A percentile compares a stretch with the other conserved stretches of the same genome.
Conservation (phyloP, 2,797 vertebrate genomes). For the Perdix hodgsoniae region DNA sequence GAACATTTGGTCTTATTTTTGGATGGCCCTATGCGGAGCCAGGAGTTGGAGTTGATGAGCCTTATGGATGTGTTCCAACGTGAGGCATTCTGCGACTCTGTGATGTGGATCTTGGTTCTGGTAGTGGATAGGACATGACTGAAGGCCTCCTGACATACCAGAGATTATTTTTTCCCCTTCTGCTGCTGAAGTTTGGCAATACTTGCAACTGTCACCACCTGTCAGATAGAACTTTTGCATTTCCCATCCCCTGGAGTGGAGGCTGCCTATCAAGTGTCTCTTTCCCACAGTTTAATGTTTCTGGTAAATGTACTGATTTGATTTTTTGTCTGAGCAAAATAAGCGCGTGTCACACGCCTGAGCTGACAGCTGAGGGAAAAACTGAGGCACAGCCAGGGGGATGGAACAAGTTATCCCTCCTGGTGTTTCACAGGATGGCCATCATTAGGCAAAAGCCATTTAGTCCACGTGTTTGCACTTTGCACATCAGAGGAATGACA, state of each 20-base stretch:
- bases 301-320: constrained; percentile 27
- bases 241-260: constrained; percentile 47
- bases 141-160: not conserved
- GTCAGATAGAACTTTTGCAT: constrained; percentile 43
- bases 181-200: constrained; percentile 20
- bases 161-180: not conserved
- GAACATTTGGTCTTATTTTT: not conserved
- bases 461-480: not conserved
- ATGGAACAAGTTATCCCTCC: not conserved
- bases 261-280: constrained; percentile 62
- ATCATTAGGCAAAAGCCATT: not conserved
- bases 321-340: constrained; percentile 34
- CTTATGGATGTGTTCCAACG: too few species aligned
- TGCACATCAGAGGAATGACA: not conserved
- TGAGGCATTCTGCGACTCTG: too few species aligned
- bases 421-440: not conserved
- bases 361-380: constrained; percentile 14
- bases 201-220: constrained; percentile 2
- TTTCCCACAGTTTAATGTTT: constrained; percentile 15
- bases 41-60: too few species aligned
- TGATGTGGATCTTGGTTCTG: not conserved
- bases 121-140: accelerated
- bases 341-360: not conserved
- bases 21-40: too few species aligned
- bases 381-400: not conserved